Base-by-base conservation (phyloP, 2,888 invertebrate species). In the Eurytoma adleriae region DNA sequence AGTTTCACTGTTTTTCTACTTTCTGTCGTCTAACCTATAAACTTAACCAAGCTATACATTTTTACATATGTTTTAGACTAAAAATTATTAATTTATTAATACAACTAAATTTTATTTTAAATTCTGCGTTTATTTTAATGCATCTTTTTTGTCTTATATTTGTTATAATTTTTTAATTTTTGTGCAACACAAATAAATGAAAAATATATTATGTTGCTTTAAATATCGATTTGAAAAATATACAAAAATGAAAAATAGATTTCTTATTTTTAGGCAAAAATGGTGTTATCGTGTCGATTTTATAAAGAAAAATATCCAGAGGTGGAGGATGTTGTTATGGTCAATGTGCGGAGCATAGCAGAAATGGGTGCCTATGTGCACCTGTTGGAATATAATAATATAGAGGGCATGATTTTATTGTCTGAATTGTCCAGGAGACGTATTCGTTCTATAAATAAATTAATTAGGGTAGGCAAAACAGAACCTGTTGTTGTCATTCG, bases 331-430 rank as follows among this genome's bases (percentile, higher is more conserved):
- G 99, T 99, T 69, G 99, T 99, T 67, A 98, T 99, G 98, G 99
- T 99, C 40, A 99, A 98, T 90, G 99, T 99, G 3, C 93, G 98
- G 64, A 96, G 98, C 83, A 99, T 99, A 88, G 99, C 99, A 20
- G 99, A 99, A 93, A 99, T 99, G 99, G 99, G 99, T 81, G 99
- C 99, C 1, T 99, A 99, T 91, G 99, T 99, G 18, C 97, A 98
- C 91, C 92, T 99, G 82, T 92, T 99, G 83, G 99, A 99, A 92
- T 99, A 99, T 91, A 99, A 99, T 91, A 98, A 99, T 89, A 99
- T 99, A 85, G 99, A 99, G 91, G 99, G 98, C 88, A 99, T 99
- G 99, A 99, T 99, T 84, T 92, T 99, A 89, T 94, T 99, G 3
- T 99, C 99, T 7, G 99, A 99, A 91, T 93, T 99, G 92, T 99